Evolutionary conservation across 2,888 invertebrate genomes (phyloP), one percentile per base, ranked within the genome.

Genomic region (Drosophila nigritarsus): DNA sequence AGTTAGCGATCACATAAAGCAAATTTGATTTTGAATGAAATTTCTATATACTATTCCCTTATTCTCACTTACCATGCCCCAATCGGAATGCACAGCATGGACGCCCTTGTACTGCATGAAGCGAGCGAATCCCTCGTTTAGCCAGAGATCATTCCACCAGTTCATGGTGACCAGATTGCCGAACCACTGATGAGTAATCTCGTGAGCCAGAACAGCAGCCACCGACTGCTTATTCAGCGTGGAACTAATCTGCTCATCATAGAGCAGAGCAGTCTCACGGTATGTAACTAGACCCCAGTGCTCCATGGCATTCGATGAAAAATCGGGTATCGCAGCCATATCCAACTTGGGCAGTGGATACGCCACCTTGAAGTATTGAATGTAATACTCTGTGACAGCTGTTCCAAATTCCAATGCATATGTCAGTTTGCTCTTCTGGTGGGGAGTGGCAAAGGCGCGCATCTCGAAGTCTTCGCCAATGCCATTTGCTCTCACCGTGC

Each of bases 121-220:
- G 1, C 96, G 95, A 2, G 98, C 98, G 92, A 98, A 98, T 0
- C 98, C 98, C 93, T 97, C 97, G 90, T 98, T 98, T 29, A 98
- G 94, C 98, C 98, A 97, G 0, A 97, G 93, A 91, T 98, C 98
- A 91, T 97, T 96, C 97, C 97, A 97, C 98, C 98, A 98, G 78
- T 96, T 94, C 96, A 98, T 96, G 9, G 98, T 98, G 1, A 98
- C 98, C 85, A 97, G 94, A 93, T 97, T 97, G 63, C 97, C 97
- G 90, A 97, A 97, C 97, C 97, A 97, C 96, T 98, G 98, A 91
- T 99, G 99, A 0, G 98, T 97, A 61, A 99, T 94, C 93, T 99
- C 99, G 91, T 99, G 99, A 2, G 97, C 96, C 34, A 99, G 95
- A 0, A 97, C 97, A 30, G 95, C 94, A 7, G 97, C 97, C 1